Base-by-base conservation (phyloP, 1,140 invertebrate species). In the Hermatobates lingyangjiaoensis region DNA sequence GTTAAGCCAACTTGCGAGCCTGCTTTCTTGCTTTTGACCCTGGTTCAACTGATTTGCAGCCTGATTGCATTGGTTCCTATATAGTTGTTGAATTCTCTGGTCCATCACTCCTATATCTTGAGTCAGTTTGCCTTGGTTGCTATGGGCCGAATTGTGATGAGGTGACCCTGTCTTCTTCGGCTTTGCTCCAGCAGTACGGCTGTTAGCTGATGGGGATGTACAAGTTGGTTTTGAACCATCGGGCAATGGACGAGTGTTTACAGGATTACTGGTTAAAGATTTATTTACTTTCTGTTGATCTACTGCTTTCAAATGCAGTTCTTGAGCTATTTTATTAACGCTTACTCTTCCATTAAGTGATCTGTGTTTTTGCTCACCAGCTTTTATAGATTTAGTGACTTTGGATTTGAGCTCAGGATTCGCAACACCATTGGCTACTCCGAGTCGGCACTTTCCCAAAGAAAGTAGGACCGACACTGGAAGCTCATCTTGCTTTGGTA, bases 401-500 rank as follows among this genome's bases (percentile, higher is more conserved):
- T 27, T 15, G 28, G 38, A 26, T 1, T 49, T 49, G 2, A 51
- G 5, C 3, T 26, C 3, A 10, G 39, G 38, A 20, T 50, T 51
- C 25, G 24, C 40, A 1, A 46, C 42, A 2, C 28, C 14, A 12
- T 20, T 26, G 2, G 50, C 27, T 27, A 27, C 15, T 10, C 23
- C 39, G 2, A 40, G 45, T 21, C 51, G 45, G 7, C 51, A 51
- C 2, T 53, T 53, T 12, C 57, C 51, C 1, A 58, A 24, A 24
- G 54, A 54, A 7, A 58, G 38, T 1, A 58, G 48, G n/a, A 54
- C 55, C 45, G 48, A 54, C 4, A 57, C 56, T 1, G 56, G 45
- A 24, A 57, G 44, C 23, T 57, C 53, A 30, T 57, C 56, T n/a
- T 57, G 53, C 50, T 57, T 54, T n/a, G 54, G 21, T n/a, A 55